These are phyloP conservation scores for Pseudobourletiella spinata DNA, from an alignment of 1,140 invertebrate genomes.

Conservation along the genomic window DNA sequence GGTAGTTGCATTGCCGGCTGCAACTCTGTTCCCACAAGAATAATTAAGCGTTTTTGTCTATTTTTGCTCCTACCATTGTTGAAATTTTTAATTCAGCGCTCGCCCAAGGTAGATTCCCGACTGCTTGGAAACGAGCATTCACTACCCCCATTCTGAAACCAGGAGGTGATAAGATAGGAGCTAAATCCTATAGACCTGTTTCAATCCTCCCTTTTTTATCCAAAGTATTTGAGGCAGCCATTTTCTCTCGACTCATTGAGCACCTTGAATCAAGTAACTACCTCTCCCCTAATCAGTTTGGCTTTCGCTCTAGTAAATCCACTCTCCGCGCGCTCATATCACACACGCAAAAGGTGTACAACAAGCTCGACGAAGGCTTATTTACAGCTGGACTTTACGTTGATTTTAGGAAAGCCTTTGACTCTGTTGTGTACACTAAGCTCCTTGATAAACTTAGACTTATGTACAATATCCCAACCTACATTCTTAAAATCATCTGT, in stretches of 20 bases:
- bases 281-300: background rate
- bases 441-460: background rate
- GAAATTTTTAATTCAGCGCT: background rate
- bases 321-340: background rate
- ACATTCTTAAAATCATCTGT: background rate
- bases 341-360: background rate
- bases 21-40: background rate
- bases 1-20: background rate
- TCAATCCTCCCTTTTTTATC: background rate
- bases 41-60: background rate
- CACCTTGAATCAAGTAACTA: too few species aligned
- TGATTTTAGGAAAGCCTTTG: constrained; percentile 2
- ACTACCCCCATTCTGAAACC: background rate
- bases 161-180: too few species aligned
- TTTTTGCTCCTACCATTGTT: background rate
- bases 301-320: background rate
- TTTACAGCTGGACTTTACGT: background rate
- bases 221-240: constrained; percentile 10
- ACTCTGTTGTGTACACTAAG: background rate
- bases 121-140: background rate
- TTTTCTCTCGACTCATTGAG: too few species aligned
- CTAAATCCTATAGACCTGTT: background rate
- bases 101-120: background rate
- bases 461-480: background rate
- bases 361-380: background rate